phyloP scores from a whole-genome alignment of 2,888 invertebrate species.

The Drepana falcataria region DNA sequence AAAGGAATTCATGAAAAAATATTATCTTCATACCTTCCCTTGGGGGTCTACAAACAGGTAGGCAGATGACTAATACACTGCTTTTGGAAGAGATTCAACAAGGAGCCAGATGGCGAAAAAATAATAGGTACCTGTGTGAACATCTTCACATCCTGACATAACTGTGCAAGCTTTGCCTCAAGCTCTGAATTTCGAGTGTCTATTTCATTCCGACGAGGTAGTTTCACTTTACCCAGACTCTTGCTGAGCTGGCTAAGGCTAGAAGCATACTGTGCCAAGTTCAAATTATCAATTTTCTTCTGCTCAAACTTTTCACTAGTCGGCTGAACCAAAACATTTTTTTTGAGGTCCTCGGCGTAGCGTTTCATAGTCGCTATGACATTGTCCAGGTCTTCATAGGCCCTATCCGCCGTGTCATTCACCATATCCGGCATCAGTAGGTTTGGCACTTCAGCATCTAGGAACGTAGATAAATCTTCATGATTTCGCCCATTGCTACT shows the following conservation, averaged over 20 bases:
- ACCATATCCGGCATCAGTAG: conserved; percentile 56
- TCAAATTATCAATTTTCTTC: conserved; percentile 32
- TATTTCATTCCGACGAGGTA: conserved; percentile 33
- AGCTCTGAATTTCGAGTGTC: conserved; percentile 43
- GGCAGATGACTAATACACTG: no score
- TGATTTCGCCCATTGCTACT: conserved; percentile 28
- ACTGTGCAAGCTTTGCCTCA: conserved; percentile 46
- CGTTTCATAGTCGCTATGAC: conserved; percentile 49
- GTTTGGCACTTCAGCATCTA: conserved; percentile 47
- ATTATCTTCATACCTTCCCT: no score
- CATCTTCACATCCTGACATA: conserved; percentile 56
- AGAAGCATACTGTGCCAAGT: conserved; percentile 50
- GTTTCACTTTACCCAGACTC: conserved; percentile 47
- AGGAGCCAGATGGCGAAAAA: no score
- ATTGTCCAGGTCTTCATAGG: conserved; percentile 40
- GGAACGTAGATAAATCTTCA: conserved; percentile 46
- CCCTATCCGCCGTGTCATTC: conserved; percentile 29
- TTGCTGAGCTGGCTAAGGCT: conserved; percentile 58
- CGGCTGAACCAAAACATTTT: conserved; percentile 26
- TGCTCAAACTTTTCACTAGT: background rate
- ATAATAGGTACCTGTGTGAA: conserved; percentile 49
- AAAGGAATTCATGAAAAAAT: no score
- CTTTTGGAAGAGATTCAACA: no score
- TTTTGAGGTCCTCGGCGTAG: conserved; percentile 54
- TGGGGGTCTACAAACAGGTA: no score